Evolutionary conservation across 2,113 vertebrate genomes (phyloP).

Genomic region (Mirza zaza): DNA sequence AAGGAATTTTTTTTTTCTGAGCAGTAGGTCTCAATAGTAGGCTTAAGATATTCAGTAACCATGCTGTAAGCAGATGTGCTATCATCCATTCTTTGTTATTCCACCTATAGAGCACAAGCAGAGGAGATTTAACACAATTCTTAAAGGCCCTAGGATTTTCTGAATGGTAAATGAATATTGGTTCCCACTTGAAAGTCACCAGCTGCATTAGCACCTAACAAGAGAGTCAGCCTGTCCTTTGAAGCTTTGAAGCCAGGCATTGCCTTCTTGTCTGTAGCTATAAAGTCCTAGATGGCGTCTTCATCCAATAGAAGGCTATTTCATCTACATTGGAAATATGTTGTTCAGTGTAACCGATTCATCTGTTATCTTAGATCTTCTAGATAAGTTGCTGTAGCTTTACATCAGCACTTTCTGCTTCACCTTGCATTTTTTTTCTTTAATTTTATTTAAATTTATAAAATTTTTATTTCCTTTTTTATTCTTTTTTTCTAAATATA

Average conservation of each 20-base stretch:
- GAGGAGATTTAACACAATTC: not conserved
- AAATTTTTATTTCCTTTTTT: no score
- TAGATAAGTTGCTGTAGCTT: not conserved
- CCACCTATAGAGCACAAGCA: not conserved
- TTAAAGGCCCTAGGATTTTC: not conserved
- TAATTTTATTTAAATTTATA: no score
- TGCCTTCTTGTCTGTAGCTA: not conserved
- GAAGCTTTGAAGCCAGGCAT: not conserved
- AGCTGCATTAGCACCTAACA: not conserved
- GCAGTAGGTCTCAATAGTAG: not conserved
- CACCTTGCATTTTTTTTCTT: not conserved
- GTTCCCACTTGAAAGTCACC: not conserved
- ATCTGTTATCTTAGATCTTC: not conserved
- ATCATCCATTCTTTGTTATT: not conserved
- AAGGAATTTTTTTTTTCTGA: not conserved
- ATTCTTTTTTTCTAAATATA: no score
- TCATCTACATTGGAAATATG: not conserved
- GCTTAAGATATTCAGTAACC: not conserved
- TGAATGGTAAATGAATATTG: not conserved
- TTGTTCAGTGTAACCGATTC: not conserved
- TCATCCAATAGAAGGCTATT: not conserved
- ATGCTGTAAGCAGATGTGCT: not conserved
- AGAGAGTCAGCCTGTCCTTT: not conserved
- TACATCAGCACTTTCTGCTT: not conserved
- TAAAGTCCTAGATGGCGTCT: not conserved